A percentile compares a stretch with the other conserved stretches of the same genome.
phyloP scores from a whole-genome alignment of 2,888 invertebrate species.

The Euplagia quadripunctaria region DNA sequence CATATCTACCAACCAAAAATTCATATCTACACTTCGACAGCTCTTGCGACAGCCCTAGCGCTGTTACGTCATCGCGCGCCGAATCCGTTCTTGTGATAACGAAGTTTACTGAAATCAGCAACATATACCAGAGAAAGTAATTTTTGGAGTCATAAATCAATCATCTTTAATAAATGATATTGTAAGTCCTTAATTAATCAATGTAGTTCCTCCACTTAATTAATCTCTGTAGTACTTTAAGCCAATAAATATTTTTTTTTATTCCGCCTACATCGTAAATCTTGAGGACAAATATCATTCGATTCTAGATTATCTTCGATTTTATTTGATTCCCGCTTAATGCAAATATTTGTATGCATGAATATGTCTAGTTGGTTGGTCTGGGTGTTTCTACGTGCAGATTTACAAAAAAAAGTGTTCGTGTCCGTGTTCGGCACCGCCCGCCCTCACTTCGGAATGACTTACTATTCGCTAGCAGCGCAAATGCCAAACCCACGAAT shows the following conservation, averaged over 20 bases:
- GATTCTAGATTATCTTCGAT: too few relatives aligned
- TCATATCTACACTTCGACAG: too few relatives aligned
- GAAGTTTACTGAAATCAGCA: slow-evolving; percentile 1
- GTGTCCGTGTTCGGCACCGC: too few relatives aligned
- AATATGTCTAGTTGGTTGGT: too few relatives aligned
- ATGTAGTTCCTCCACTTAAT: neutral
- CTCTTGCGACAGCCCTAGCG: neutral
- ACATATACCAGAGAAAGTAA: neutral
- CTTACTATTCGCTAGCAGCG: too few relatives aligned
- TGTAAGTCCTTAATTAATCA: neutral
- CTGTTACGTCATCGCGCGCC: neutral
- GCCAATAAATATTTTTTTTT: neutral
- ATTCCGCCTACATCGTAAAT: neutral
- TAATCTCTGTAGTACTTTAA: neutral
- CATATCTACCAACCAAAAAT: too few relatives aligned
- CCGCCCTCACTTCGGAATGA: too few relatives aligned
- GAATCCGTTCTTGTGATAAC: neutral
- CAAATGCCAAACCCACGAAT: too few relatives aligned
- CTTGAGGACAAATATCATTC: neutral
- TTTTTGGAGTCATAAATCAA: neutral
- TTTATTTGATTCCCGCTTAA: too few relatives aligned
- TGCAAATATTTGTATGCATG: too few relatives aligned
- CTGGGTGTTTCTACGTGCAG: too few relatives aligned
- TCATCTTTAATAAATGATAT: neutral
- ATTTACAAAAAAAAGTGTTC: too few relatives aligned